Evolutionary conservation across 2,113 vertebrate genomes (phyloP).

Genomic region (Halichoeres trimaculatus): DNA sequence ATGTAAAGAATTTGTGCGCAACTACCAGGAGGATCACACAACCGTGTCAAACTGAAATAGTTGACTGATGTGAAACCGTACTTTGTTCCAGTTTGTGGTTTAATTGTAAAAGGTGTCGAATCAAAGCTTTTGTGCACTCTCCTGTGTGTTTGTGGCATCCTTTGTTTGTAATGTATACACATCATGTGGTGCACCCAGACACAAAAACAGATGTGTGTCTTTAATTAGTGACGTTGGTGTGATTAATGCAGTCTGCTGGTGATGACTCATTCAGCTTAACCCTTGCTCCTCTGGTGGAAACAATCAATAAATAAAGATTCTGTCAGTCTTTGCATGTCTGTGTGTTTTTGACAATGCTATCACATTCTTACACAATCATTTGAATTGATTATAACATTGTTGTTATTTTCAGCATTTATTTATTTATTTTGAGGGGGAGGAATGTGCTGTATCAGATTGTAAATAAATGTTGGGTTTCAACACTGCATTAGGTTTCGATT

Average conservation of each 20-base stretch:
- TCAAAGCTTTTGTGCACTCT: constrained; percentile 23
- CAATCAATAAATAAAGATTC: constrained; percentile 71
- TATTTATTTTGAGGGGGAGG: too few relatives aligned
- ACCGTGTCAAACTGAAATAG: constrained; percentile 42
- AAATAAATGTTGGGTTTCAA: background rate
- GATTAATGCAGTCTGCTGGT: constrained; percentile 84
- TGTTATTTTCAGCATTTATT: background rate
- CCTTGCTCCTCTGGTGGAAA: constrained; percentile 64
- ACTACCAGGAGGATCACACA: constrained; percentile 29
- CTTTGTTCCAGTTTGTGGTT: constrained; percentile 40
- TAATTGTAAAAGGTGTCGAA: constrained; percentile 14
- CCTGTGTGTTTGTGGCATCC: constrained; percentile 12
- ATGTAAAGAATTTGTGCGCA: background rate
- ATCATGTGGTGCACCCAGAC: constrained; percentile 54
- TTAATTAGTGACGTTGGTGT: constrained; percentile 86
- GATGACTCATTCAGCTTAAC: constrained; percentile 89
- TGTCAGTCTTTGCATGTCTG: constrained; percentile 7
- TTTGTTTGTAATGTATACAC: constrained; percentile 42
- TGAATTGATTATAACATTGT: background rate
- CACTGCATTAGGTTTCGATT: constrained; percentile 20
- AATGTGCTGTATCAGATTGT: background rate
- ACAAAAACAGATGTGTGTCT: constrained; percentile 77
- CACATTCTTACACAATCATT: background rate
- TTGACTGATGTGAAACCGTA: constrained; percentile 43
- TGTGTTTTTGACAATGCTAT: background rate